A percentile compares a stretch with the other conserved stretches of the same genome.
Conservation (phyloP, 1,140 invertebrate species). For the Epicauta chinensis region DNA sequence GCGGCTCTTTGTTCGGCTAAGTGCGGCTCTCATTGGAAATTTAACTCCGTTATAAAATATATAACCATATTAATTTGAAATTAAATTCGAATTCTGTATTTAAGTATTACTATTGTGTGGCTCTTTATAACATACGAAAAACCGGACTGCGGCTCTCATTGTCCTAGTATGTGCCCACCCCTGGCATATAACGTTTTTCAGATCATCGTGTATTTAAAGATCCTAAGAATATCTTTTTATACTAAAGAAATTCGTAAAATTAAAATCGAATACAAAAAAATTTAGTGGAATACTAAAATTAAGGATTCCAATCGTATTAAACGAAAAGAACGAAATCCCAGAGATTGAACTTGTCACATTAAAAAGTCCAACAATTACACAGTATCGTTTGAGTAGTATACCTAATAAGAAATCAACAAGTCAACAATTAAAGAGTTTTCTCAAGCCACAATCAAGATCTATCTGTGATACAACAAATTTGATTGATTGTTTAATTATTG, state of each 20-base stretch:
- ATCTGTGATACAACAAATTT: constrained; percentile 1
- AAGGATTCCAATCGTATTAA: background rate
- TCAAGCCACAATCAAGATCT: background rate
- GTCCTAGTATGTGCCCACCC: too few relatives aligned
- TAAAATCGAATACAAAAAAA: constrained; percentile 12
- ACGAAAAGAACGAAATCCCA: background rate
- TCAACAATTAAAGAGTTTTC: background rate
- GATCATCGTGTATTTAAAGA: too few relatives aligned
- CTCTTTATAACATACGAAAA: too few relatives aligned
- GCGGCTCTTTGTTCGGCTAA: too few relatives aligned
- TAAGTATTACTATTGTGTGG: too few relatives aligned
- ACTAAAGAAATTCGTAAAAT: constrained; percentile 4
- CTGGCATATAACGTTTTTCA: too few relatives aligned
- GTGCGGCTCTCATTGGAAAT: too few relatives aligned
- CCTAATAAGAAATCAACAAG: background rate
- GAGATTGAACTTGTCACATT: background rate
- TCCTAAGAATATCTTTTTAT: constrained; percentile 14
- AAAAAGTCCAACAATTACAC: background rate
- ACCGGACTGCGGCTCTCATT: too few relatives aligned
- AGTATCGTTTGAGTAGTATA: background rate
- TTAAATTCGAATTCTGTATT: too few relatives aligned
- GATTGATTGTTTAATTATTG: constrained; percentile 7
- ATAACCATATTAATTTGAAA: too few relatives aligned
- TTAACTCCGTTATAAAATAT: too few relatives aligned
- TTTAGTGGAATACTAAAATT: background rate